Conservation (phyloP, 2,888 invertebrate genomes). For the Cheilosia variabilis region DNA sequence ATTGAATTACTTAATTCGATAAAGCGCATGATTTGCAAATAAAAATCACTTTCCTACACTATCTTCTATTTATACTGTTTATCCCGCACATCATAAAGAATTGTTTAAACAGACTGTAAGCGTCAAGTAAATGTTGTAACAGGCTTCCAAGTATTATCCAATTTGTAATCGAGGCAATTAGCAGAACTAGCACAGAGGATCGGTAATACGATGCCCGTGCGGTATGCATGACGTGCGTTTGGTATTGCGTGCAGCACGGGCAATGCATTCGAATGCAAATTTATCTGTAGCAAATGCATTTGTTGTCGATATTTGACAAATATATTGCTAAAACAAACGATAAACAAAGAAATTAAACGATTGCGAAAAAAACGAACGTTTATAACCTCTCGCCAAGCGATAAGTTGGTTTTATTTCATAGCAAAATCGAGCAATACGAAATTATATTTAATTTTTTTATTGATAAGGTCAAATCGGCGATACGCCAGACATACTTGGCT, state of each 20-base stretch:
- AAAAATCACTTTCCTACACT: not conserved
- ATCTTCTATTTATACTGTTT: not conserved
- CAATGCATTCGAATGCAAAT: not conserved
- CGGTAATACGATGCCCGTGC: not conserved
- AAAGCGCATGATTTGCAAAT: conserved; percentile 9
- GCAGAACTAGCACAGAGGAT: not conserved
- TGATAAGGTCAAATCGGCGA: conserved; percentile 20
- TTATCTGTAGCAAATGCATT: not conserved
- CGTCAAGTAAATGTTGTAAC: conserved; percentile 9
- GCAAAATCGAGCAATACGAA: not conserved
- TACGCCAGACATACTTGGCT: not conserved
- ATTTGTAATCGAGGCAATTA: conserved; percentile 19
- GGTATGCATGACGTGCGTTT: not conserved
- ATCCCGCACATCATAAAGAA: conserved; percentile 7
- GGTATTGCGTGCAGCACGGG: not conserved
- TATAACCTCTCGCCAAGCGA: not conserved
- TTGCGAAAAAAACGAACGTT: not conserved
- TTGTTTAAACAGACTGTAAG: conserved; percentile 24
- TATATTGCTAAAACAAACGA: not conserved
- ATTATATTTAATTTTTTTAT: not conserved
- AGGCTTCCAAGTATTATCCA: not conserved
- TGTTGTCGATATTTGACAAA: conserved; percentile 8
- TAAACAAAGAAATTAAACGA: not conserved
- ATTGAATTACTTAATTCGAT: conserved; percentile 30
- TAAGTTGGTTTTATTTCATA: conserved; percentile 3